These are phyloP conservation scores for Mythimna loreyi DNA, from an alignment of 2,888 invertebrate species.

Conservation along the genomic window DNA sequence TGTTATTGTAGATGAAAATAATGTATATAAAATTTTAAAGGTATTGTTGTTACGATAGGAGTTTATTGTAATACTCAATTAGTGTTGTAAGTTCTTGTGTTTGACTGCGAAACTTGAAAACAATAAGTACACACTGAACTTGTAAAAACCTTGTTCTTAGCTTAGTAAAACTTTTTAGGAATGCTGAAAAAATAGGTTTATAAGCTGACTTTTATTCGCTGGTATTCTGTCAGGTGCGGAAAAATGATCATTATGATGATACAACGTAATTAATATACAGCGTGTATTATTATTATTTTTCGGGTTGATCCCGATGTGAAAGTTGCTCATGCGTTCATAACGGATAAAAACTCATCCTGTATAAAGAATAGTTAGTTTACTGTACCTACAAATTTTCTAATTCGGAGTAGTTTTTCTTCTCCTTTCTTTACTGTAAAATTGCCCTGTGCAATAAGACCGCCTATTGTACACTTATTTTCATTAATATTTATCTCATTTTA, in stretches of 20 bases:
- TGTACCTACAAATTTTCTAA: not conserved
- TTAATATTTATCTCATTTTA: too few relatives aligned
- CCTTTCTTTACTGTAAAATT: too few relatives aligned
- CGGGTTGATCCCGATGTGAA: not conserved
- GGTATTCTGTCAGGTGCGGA: not conserved
- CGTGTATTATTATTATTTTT: not conserved
- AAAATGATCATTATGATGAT: too few relatives aligned
- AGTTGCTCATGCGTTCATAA: not conserved
- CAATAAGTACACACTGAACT: not conserved
- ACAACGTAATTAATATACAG: not conserved
- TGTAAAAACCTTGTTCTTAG: not conserved
- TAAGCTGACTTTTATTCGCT: not conserved
- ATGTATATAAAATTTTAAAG: too few relatives aligned
- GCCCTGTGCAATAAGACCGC: too few relatives aligned
- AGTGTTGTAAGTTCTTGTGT: not conserved
- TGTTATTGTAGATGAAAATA: not conserved
- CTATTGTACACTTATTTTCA: too few relatives aligned
- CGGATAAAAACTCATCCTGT: not conserved
- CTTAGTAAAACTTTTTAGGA: not conserved
- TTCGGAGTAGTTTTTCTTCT: too few relatives aligned
- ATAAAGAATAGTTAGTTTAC: not conserved
- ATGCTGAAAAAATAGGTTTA: not conserved
- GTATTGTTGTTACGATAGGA: not conserved
- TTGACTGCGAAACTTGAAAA: not conserved
- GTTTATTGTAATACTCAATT: conserved; percentile 18